phyloP scores from a whole-genome alignment of 2,113 vertebrate genomes.

The Canis aureus region DNA sequence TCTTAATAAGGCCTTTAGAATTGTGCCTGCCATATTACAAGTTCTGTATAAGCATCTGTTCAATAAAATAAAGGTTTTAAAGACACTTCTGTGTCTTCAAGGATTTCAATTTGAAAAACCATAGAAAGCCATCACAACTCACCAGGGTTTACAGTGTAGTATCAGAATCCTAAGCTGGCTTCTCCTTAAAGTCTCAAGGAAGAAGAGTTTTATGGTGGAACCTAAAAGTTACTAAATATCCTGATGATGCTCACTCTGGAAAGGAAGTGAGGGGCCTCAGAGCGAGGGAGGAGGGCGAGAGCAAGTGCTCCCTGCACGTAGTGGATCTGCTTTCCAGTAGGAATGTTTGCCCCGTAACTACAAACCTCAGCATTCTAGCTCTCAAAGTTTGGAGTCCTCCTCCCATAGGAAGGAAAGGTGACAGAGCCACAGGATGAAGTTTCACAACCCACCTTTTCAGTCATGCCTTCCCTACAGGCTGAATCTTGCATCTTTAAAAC shows the following conservation, averaged over 20 bases:
- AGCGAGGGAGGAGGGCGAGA: background rate
- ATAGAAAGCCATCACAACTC: background rate
- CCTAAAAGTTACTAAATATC: background rate
- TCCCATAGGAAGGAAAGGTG: background rate
- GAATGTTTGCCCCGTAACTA: background rate
- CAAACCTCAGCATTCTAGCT: background rate
- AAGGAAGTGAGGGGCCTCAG: background rate
- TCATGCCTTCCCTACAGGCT: background rate
- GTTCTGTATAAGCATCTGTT: background rate
- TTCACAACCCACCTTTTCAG: background rate
- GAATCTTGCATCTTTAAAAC: background rate
- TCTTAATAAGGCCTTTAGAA: conserved; percentile 28
- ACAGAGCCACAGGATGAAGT: background rate
- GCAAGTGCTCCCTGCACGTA: too few relatives aligned
- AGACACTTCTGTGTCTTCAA: conserved; percentile 13
- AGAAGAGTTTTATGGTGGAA: background rate
- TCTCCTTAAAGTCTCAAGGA: conserved; percentile 6
- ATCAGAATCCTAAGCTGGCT: conserved; percentile 17
- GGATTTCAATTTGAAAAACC: conserved; percentile 53
- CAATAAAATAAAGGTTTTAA: background rate
- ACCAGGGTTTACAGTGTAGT: background rate
- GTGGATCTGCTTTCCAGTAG: conserved; percentile 27
- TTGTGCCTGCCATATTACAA: background rate
- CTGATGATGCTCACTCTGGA: background rate
- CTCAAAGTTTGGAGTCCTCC: background rate